These are phyloP conservation scores for Hydrocynus forskahlii DNA, from an alignment of 2,797 vertebrate genomes.

Conservation along the genomic window DNA sequence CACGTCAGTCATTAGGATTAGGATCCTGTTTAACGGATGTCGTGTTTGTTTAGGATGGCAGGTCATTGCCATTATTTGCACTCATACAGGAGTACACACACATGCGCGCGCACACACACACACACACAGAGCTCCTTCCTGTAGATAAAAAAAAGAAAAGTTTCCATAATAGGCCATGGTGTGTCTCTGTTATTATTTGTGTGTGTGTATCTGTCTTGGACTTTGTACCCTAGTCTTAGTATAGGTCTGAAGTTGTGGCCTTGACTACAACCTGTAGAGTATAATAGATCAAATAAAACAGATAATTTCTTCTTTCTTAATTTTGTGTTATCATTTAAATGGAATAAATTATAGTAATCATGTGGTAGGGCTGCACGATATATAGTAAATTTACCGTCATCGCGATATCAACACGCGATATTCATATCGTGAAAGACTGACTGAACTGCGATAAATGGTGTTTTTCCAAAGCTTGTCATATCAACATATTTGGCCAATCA, in stretches of 20 bases:
- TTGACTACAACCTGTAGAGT: not conserved
- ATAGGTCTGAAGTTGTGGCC: not conserved
- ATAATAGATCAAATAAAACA: not conserved
- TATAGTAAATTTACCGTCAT: too few species aligned
- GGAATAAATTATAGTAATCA: too few species aligned
- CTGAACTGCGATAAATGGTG: too few species aligned
- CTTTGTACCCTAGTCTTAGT: not conserved
- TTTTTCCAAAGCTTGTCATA: too few species aligned
- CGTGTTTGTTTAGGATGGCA: constrained; percentile 57
- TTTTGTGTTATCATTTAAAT: not conserved
- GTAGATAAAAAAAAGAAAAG: constrained; percentile 44
- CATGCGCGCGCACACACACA: not conserved
- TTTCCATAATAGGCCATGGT: constrained; percentile 53
- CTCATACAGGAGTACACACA: not conserved
- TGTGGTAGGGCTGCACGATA: too few species aligned
- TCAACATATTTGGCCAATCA: too few species aligned
- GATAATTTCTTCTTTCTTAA: not conserved
- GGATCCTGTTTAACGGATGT: constrained; percentile 49
- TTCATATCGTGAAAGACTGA: too few species aligned
- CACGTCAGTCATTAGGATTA: constrained; percentile 51
- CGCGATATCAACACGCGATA: too few species aligned
- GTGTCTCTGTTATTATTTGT: constrained; percentile 34
- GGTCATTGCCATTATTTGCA: constrained; percentile 62
- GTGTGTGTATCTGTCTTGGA: constrained; percentile 22
- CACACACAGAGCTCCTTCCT: not conserved